Evolutionary conservation across 2,113 vertebrate species (phyloP).

Genomic region (Pan paniscus): DNA sequence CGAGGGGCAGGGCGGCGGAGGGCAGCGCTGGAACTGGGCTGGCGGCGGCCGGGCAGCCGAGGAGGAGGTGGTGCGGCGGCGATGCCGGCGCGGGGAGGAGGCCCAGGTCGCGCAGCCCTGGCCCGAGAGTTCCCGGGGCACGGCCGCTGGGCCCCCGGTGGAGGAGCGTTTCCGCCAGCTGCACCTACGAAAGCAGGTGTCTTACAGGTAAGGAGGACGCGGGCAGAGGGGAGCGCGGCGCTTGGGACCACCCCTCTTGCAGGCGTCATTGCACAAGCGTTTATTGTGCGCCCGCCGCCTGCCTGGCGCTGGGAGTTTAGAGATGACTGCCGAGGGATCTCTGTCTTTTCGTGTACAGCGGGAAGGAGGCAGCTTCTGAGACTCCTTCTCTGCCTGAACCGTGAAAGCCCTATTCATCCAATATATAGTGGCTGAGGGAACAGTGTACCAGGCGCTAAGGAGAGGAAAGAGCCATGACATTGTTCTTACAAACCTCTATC

Average conservation of each 20-base stretch:
- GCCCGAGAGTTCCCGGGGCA: constrained; percentile 47
- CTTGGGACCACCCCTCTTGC: background rate
- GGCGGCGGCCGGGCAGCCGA: constrained; percentile 3
- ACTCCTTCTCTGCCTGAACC: background rate
- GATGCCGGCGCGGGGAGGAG: constrained; percentile 51
- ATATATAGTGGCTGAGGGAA: background rate
- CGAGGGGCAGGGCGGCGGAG: constrained; percentile 43
- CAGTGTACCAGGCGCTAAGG: background rate
- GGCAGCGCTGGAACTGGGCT: constrained; percentile 38
- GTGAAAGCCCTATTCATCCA: background rate
- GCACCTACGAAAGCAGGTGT: constrained; percentile 92
- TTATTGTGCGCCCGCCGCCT: background rate
- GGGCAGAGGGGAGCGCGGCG: background rate
- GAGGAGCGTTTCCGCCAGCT: constrained; percentile 88
- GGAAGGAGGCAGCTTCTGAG: background rate
- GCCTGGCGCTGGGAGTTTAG: background rate
- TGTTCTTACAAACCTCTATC: background rate
- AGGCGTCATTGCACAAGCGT: background rate
- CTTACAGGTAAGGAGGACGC: constrained; percentile 90
- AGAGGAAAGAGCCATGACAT: background rate
- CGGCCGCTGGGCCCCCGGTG: constrained; percentile 65
- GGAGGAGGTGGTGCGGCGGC: constrained; percentile 64
- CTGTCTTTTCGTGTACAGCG: background rate
- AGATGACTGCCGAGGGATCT: background rate
- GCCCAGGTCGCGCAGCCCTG: constrained; percentile 52